Base-by-base conservation (phyloP, 2,888 invertebrate genomes). In the Phymatocera aterrima region DNA sequence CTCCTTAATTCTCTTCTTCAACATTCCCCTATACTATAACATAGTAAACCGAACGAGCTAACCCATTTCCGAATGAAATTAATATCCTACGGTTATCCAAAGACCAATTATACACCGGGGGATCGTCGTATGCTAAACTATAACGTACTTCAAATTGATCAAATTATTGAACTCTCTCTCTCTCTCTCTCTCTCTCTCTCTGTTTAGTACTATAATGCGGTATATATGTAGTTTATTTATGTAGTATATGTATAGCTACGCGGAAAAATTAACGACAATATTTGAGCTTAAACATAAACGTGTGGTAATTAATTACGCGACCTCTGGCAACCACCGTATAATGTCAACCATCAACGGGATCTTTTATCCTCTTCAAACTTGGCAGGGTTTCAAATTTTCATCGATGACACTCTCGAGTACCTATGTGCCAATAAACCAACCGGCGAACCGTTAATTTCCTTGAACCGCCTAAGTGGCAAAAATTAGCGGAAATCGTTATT, bases 381-480 rank as follows among this genome's bases (percentile, higher is more conserved):
- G 68, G 46, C 68, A 68, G 10, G 28, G 24, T 43, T 24, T 46
- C 46, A 68, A 68, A 68, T 46, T 68, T 68, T 68, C 68, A 68
- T 68, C 68, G 28, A 68, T 28, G 46, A 68, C 46, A 68, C 46
- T 24, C 8, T 46, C 46, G 34, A 28, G 40, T 64, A 60, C 12
- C 2, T 5, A 1, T n/a, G 10, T n/a, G 3, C 51, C 21, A 15
- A 1, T 18, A 21, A 21, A 51, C 18, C 8, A 51, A 51, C 40
- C 4, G 4, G 8, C 8, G 4, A 40, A 40, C 40, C 4, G 8
- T 8, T n/a, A n/a, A n/a, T n/a, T n/a, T n/a, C 4, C 40, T 40
- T 40, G 4, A 40, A 8, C 4, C 4, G 8, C 40, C 8, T 40
- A 4, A 40, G 4, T 4, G 40, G 8, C 40, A 40, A 40, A 40